A percentile compares a stretch with the other conserved stretches of the same genome.
phyloP scores from a whole-genome alignment of 1,140 invertebrate genomes.

The Apis laboriosa region DNA sequence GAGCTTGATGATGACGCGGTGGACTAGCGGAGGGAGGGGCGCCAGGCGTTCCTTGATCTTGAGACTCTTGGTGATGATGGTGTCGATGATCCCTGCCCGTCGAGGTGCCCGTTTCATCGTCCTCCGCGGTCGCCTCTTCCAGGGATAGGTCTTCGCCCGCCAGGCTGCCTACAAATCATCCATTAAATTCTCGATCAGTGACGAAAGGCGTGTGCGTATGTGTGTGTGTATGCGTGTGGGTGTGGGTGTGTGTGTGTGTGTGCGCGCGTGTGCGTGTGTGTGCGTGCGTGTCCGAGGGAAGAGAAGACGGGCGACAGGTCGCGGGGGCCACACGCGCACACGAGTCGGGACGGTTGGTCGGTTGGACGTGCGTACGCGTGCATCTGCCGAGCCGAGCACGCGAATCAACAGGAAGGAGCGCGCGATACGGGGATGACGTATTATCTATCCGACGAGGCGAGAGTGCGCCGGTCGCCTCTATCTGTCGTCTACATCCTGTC shows the following conservation, averaged over 20 bases:
- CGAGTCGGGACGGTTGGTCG: neutral
- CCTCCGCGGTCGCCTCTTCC: constrained; percentile 84
- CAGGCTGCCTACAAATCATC: constrained; percentile 85
- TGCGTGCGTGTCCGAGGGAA: no score
- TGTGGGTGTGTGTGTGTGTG: no score
- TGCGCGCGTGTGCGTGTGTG: no score
- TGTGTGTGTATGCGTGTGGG: no score
- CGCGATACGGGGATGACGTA: constrained; percentile 65
- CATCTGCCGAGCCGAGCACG: constrained; percentile 1
- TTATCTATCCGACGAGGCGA: constrained; percentile 57
- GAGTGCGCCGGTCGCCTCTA: constrained; percentile 56
- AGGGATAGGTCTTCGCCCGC: constrained; percentile 89
- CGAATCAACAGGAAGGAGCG: constrained; percentile 68
- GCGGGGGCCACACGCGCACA: neutral
- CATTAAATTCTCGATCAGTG: constrained; percentile 45
- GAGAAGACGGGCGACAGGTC: neutral
- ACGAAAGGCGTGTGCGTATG: neutral
- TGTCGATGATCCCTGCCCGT: constrained; percentile 78
- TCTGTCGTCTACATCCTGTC: constrained; percentile 72
- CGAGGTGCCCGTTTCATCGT: constrained; percentile 87
- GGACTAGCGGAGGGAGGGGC: constrained; percentile 80
- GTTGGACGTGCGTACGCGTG: neutral
- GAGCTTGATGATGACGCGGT: constrained; percentile 73
- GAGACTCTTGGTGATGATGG: constrained; percentile 76
- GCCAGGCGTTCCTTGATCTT: constrained; percentile 78